Conservation (phyloP, 1,140 invertebrate species). For the Aethina tumida region DNA sequence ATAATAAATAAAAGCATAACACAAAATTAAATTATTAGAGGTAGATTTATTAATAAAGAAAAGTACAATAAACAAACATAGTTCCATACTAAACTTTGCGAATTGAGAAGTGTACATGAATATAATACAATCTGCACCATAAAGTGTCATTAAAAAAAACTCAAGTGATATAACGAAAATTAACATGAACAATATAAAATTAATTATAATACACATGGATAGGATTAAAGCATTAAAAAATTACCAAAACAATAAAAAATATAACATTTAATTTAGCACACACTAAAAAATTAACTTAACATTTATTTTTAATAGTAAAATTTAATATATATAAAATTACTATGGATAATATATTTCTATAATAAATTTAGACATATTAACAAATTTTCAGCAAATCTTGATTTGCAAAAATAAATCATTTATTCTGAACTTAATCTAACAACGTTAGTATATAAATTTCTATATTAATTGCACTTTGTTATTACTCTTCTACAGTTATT, state of each 20-base stretch:
- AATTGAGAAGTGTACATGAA: conserved; percentile 13
- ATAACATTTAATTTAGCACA: no score
- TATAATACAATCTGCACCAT: conserved; percentile 25
- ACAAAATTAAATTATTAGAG: conserved; percentile 24
- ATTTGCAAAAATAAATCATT: conserved; percentile 16
- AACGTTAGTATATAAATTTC: conserved; percentile 28
- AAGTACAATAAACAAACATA: conserved; percentile 32
- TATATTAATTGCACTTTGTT: conserved; percentile 33
- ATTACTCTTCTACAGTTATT: conserved; percentile 17
- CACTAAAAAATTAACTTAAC: conserved; percentile 1
- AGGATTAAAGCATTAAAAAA: no score
- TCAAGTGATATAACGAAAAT: conserved; percentile 22
- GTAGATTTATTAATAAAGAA: conserved; percentile 37
- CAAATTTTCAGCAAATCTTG: conserved; percentile 16
- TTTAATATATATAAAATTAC: conserved; percentile 6
- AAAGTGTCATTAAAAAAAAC: conserved; percentile 18
- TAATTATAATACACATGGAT: conserved; percentile 15
- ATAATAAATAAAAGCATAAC: conserved; percentile 1
- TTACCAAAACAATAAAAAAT: no score
- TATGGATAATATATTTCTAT: conserved; percentile 6
- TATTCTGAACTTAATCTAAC: conserved; percentile 15
- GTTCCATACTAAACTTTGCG: conserved; percentile 23
- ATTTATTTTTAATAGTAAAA: conserved; percentile 1
- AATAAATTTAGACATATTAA: conserved; percentile 7
- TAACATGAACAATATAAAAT: conserved; percentile 15